Evolutionary conservation across 2,113 vertebrate species (phyloP).

Genomic region (Centropus bengalensis): DNA sequence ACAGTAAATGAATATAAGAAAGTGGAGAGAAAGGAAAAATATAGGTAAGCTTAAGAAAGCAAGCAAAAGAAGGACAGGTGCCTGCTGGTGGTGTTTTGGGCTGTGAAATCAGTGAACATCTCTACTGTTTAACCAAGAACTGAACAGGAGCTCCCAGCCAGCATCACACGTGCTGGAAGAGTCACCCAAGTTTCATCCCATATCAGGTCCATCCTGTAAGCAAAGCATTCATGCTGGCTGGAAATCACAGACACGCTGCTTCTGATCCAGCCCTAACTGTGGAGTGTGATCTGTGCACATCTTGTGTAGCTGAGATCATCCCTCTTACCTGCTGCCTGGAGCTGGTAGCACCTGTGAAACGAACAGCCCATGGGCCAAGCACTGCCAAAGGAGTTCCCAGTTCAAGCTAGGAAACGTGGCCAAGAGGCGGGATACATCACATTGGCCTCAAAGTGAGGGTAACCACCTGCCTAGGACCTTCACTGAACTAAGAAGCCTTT

Average conservation of each 20-base stretch:
- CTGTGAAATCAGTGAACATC: background rate
- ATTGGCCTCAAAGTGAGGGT: too few relatives aligned
- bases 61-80: background rate
- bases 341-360: background rate
- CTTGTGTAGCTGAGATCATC: accelerated
- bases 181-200: background rate
- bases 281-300: accelerated
- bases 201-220: background rate
- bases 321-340: background rate
- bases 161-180: background rate
- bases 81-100: background rate
- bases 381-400: accelerated
- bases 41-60: background rate
- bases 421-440: background rate
- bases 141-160: background rate
- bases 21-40: background rate
- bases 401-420: background rate
- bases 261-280: accelerated
- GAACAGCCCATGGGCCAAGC: background rate
- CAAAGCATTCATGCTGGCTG: background rate
- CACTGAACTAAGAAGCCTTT: background rate
- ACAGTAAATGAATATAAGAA: background rate
- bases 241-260: background rate
- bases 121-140: background rate
- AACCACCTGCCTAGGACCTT: background rate